These are phyloP conservation scores for Eubucco bourcierii DNA, from an alignment of 2,113 vertebrate genomes.

Conservation along the genomic window DNA sequence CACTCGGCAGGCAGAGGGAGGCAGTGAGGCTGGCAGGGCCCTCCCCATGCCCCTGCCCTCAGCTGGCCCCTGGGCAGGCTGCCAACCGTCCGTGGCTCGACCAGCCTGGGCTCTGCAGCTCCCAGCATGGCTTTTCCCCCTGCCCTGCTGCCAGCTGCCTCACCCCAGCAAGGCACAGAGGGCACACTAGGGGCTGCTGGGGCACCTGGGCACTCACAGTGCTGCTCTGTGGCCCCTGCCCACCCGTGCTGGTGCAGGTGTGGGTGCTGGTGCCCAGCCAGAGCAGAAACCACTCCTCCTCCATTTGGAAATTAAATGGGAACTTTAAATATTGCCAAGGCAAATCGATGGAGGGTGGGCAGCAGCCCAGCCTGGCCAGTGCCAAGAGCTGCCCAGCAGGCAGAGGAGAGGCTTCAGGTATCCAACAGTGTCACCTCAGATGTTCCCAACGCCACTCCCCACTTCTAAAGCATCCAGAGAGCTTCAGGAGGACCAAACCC, in stretches of 20 bases:
- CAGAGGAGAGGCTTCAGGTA: background rate
- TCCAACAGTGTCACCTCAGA: background rate
- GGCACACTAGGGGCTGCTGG: too few species aligned
- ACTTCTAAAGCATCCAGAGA: accelerated
- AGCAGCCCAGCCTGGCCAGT: background rate
- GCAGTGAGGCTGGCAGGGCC: background rate
- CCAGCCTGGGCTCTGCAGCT: background rate
- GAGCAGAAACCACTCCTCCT: background rate
- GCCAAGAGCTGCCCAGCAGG: background rate
- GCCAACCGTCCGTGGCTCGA: background rate
- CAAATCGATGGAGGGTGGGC: background rate
- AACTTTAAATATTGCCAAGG: slow-evolving; percentile 31
- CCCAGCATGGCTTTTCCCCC: background rate
- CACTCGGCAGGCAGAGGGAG: background rate
- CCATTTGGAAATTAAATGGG: slow-evolving; percentile 55
- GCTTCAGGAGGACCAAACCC: too few species aligned
- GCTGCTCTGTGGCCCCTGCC: background rate
- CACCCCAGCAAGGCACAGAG: background rate
- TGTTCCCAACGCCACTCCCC: background rate
- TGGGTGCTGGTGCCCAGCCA: background rate
- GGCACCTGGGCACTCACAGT: background rate
- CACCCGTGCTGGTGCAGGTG: background rate
- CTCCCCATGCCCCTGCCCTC: background rate
- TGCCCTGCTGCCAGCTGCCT: background rate
- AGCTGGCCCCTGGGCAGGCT: slow-evolving; percentile 21